phyloP scores from a whole-genome alignment of 2,113 vertebrate species.

The Platycercus adscitus region DNA sequence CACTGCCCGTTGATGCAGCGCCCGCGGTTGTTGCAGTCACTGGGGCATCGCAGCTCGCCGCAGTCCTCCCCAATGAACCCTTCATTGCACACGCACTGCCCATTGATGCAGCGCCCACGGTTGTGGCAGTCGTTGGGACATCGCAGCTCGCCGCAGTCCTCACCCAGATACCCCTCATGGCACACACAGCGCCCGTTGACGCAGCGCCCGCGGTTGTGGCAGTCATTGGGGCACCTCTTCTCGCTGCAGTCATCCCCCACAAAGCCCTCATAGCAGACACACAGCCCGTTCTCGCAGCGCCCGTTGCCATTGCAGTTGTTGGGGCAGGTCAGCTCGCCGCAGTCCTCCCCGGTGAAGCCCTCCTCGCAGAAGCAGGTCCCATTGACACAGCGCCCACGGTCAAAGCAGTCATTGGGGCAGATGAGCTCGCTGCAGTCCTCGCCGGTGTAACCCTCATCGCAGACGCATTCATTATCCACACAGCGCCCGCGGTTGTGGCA shows the following conservation, averaged over 20 bases:
- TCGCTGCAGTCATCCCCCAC: slow-evolving; percentile 87
- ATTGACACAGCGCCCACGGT: slow-evolving; percentile 92
- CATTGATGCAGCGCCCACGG: slow-evolving; percentile 81
- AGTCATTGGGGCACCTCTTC: slow-evolving; percentile 85
- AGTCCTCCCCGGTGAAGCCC: slow-evolving; percentile 91
- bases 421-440: slow-evolving; percentile 93
- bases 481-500: slow-evolving; percentile 89
- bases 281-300: slow-evolving; percentile 85
- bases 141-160: slow-evolving; percentile 82
- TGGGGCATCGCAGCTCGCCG: slow-evolving; percentile 81
- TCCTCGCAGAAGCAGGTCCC: slow-evolving; percentile 92
- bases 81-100: slow-evolving; percentile 85
- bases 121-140: slow-evolving; percentile 86
- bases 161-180: slow-evolving; percentile 84
- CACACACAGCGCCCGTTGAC: slow-evolving; percentile 85
- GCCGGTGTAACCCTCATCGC: slow-evolving; percentile 90
- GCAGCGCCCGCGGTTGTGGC: slow-evolving; percentile 86
- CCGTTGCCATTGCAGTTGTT: slow-evolving; percentile 83
- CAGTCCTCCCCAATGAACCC: slow-evolving; percentile 88
- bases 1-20: slow-evolving; percentile 84
- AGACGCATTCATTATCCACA: slow-evolving; percentile 88
- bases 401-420: slow-evolving; percentile 95
- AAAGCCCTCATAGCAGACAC: slow-evolving; percentile 85
- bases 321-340: slow-evolving; percentile 84
- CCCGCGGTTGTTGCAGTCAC: slow-evolving; percentile 81